Evolutionary conservation across 2,888 invertebrate genomes (phyloP).

Genomic region (Hymenopus coronatus): DNA sequence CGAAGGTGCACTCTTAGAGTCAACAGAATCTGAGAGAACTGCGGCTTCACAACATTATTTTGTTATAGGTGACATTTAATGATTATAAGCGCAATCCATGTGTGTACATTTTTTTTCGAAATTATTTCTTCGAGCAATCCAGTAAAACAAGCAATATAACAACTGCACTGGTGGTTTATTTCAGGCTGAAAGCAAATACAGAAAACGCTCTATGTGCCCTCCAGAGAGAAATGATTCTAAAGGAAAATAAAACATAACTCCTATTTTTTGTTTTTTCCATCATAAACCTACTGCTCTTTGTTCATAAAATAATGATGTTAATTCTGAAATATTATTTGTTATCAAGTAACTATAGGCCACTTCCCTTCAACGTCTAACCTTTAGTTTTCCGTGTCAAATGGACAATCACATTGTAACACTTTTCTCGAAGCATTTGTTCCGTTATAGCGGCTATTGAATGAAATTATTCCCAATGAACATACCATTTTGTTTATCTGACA

Average conservation of each 20-base stretch:
- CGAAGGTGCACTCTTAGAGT: no score
- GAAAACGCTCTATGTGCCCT: neutral
- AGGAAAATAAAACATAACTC: neutral
- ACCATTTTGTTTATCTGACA: no score
- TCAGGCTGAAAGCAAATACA: neutral
- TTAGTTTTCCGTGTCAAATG: neutral
- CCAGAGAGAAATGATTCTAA: neutral
- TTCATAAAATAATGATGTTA: neutral
- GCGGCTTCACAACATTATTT: no score
- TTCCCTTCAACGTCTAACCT: neutral
- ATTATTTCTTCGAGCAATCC: neutral
- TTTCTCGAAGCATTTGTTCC: no score
- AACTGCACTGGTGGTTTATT: neutral
- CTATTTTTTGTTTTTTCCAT: neutral
- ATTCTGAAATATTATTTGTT: neutral
- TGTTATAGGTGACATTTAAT: neutral
- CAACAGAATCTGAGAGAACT: no score
- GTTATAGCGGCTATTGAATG: no score
- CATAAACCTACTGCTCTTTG: neutral
- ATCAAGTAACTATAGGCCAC: neutral
- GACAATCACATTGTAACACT: neutral
- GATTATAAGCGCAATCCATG: neutral
- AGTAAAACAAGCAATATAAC: neutral
- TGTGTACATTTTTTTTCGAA: neutral
- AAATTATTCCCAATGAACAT: no score